Evolutionary conservation across 1,140 invertebrate species (phyloP).

Genomic region (Gonatopus flavifemur): DNA sequence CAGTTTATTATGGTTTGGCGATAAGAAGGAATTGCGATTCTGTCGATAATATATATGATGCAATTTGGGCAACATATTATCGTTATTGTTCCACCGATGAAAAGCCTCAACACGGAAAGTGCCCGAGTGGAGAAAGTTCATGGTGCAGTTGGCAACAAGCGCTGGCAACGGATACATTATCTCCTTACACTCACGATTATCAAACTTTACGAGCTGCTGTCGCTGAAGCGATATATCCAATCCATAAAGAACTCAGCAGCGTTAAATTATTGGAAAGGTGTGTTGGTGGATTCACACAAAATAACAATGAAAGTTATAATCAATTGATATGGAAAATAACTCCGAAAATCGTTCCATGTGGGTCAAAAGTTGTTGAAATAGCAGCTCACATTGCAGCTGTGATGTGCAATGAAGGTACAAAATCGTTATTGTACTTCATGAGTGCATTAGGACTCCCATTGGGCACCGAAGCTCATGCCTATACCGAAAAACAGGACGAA

Average conservation of each 20-base stretch:
- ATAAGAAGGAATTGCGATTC: not conserved
- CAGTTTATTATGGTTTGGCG: constrained; percentile 15
- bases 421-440: constrained; percentile 14
- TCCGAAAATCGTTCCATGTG: not conserved
- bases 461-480: constrained; percentile 8
- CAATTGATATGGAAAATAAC: not conserved
- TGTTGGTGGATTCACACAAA: not conserved
- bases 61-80: constrained; percentile 29
- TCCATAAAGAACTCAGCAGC: not conserved
- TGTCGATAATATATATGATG: not conserved
- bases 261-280: not conserved
- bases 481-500: constrained; percentile 14
- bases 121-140: constrained; percentile 23
- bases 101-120: constrained; percentile 31
- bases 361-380: not conserved
- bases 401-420: constrained; percentile 11
- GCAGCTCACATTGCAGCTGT: constrained; percentile 8
- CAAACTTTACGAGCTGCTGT: not conserved
- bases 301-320: not conserved
- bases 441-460: constrained; percentile 12
- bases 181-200: constrained; percentile 2
- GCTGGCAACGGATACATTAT: constrained; percentile 9
- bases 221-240: not conserved
- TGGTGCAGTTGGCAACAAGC: constrained; percentile 33
- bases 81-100: constrained; percentile 31